Evolutionary conservation across 2,797 vertebrate genomes (phyloP).

Genomic region (Enteromius viviparus): DNA sequence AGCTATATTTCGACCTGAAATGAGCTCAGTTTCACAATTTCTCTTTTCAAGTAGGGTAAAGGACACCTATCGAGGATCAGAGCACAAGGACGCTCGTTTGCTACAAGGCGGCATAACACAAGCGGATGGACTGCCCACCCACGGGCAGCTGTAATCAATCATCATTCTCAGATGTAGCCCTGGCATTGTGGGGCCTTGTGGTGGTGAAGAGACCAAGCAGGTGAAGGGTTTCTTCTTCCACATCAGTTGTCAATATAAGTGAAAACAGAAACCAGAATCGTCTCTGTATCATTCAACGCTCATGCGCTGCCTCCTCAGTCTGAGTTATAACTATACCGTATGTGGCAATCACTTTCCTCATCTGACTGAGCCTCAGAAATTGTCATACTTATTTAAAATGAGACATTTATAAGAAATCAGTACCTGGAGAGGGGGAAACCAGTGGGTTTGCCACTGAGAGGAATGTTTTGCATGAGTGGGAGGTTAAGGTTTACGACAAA

Average conservation of each 20-base stretch:
- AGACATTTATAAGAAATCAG: conserved; percentile 81
- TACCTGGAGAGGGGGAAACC: conserved; percentile 73
- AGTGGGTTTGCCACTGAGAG: conserved; percentile 73
- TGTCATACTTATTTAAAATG: conserved; percentile 69
- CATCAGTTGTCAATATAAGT: conserved; percentile 69
- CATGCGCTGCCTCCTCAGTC: conserved; percentile 52
- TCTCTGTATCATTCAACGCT: conserved; percentile 57
- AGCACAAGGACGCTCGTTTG: background rate
- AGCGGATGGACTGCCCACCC: background rate
- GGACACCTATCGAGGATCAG: conserved; percentile 26
- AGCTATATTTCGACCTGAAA: background rate
- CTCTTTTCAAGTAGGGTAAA: conserved; percentile 38
- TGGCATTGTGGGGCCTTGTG: conserved; percentile 61
- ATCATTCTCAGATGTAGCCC: conserved; percentile 61
- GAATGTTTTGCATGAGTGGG: conserved; percentile 71
- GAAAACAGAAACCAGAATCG: conserved; percentile 73
- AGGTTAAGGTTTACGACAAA: conserved; percentile 58
- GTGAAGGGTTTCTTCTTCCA: conserved; percentile 69
- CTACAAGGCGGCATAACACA: background rate
- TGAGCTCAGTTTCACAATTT: conserved; percentile 7
- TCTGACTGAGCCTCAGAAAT: conserved; percentile 66
- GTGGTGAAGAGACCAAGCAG: conserved; percentile 64
- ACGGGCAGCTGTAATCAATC: conserved; percentile 63
- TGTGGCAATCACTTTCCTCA: conserved; percentile 57
- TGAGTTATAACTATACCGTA: conserved; percentile 62